Base-by-base conservation (phyloP, 1,140 invertebrate genomes). In the Drosophila micromelanica region DNA sequence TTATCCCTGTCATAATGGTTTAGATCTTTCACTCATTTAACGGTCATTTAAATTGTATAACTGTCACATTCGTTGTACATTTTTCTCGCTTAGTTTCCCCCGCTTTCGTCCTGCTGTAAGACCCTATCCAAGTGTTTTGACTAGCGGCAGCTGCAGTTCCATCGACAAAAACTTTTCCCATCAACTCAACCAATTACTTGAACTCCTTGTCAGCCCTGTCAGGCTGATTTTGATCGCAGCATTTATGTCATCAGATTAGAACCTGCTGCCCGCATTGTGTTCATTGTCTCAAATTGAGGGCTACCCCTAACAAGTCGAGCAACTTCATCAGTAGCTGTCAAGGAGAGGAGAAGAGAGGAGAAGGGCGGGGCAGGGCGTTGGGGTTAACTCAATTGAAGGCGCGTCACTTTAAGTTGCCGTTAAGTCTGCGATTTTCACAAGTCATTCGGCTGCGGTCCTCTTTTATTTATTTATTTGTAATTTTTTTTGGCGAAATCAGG, bases 171-270 rank as follows among this genome's bases (percentile, higher is more conserved):
- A 85, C 69, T 85, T 85, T 81, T 87, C 73, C 62, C 82, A 85
- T 85, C 73, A 27, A 48, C 61, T 46, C 48, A 51, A 67, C 35
- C 63, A 76, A 76, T 73, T 73, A 72, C 46, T 45, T 27, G 13
- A 54, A 35, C 42, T 62, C 52, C 61, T 57, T 76, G 73, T 80
- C 80, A 70, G 59, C 23, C 27, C 13, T 52, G 49, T 35, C 40
- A 45, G 13, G 76, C 69, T 80, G 81, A 80, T 85, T 69, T 74
- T 45, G 69, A 79, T 85, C 80, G 54, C 35, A 42, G 30, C 42
- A 57, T 84, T 80, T 80, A 69, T 85, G 81, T 78, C 78, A 85
- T 85, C 78, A 68, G 81, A 86, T 86, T 87, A 86, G 74, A 72
- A 42, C 48, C 17, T 42, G 71, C 17, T 42, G 71, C 13, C 23